Percentiles rank a stretch among this genome's conserved stretches.
Evolutionary conservation across 2,888 invertebrate species (phyloP).

Genomic region (Philopedon plagiatum): DNA sequence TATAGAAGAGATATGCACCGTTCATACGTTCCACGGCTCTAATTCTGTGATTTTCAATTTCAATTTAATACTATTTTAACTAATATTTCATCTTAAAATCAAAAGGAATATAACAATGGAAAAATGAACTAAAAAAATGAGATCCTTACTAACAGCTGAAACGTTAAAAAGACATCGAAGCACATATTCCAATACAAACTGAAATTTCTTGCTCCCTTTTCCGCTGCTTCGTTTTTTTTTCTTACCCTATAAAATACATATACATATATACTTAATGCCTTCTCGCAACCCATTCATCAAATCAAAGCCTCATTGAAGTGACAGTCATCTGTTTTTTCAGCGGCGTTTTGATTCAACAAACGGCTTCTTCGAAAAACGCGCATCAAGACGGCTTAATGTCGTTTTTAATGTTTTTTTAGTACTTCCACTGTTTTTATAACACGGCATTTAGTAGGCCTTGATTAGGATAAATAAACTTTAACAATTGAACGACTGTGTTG

Average conservation of each 20-base stretch:
- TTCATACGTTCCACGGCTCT: constrained; percentile 45
- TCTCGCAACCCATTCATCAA: constrained; percentile 34
- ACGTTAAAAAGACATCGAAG: no score
- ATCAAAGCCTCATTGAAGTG: constrained; percentile 41
- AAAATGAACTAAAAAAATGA: no score
- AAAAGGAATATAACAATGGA: neutral
- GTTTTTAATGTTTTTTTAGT: constrained; percentile 48
- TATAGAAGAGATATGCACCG: constrained; percentile 41
- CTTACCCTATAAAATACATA: neutral
- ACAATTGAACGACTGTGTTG: constrained; percentile 41
- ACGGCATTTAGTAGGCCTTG: constrained; percentile 38
- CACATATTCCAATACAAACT: no score
- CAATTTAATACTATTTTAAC: constrained; percentile 55
- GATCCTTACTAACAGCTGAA: no score
- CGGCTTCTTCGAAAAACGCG: constrained; percentile 36
- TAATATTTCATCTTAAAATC: neutral
- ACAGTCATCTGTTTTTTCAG: constrained; percentile 45
- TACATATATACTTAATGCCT: no score
- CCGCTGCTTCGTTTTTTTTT: no score
- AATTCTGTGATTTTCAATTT: constrained; percentile 61
- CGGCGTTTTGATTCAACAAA: constrained; percentile 46
- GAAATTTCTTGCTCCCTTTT: no score
- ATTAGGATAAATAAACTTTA: constrained; percentile 46
- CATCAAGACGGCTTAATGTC: constrained; percentile 35
- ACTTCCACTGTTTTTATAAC: constrained; percentile 43